A percentile compares a stretch with the other conserved stretches of the same genome.
These are phyloP conservation scores for Chaetogeoica ovagalla DNA, from an alignment of 2,888 invertebrate genomes.

Conservation along the genomic window DNA sequence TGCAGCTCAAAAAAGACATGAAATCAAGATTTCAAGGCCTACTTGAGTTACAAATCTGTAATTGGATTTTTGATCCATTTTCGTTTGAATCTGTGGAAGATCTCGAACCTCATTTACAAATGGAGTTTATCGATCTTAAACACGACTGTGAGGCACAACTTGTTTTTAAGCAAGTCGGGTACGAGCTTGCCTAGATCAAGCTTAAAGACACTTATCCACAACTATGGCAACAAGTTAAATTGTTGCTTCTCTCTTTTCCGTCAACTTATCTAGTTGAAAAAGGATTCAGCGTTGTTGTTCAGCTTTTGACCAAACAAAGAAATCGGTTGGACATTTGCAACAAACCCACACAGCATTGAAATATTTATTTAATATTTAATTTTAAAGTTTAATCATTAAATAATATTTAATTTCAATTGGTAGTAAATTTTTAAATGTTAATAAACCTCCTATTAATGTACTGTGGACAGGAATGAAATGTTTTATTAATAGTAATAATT, in stretches of 20 bases:
- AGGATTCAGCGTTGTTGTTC: conserved; percentile 21
- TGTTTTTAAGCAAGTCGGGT: conserved; percentile 39
- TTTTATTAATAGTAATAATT: no score
- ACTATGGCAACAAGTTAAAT: conserved; percentile 28
- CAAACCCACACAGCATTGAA: no score
- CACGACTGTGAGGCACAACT: conserved; percentile 38
- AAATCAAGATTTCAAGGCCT: conserved; percentile 37
- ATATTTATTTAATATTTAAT: no score
- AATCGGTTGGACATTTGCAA: conserved; percentile 27
- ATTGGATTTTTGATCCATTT: conserved; percentile 31
- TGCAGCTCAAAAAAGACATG: conserved; percentile 41
- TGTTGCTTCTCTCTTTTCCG: conserved; percentile 25
- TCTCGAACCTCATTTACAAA: conserved; percentile 41
- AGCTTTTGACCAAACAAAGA: conserved; percentile 18
- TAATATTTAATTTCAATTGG: no score
- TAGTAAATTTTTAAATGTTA: no score
- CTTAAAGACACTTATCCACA: conserved; percentile 25
- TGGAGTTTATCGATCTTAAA: conserved; percentile 40
- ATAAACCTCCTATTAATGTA: no score
- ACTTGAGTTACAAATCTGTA: conserved; percentile 28
- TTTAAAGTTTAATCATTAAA: no score
- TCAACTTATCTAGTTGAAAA: conserved; percentile 32
- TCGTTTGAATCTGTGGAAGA: conserved; percentile 20
- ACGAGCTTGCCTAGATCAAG: background rate
- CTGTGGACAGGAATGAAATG: no score